phyloP scores from a whole-genome alignment of 2,797 vertebrate species.

The Chaetodon trifasciatus region DNA sequence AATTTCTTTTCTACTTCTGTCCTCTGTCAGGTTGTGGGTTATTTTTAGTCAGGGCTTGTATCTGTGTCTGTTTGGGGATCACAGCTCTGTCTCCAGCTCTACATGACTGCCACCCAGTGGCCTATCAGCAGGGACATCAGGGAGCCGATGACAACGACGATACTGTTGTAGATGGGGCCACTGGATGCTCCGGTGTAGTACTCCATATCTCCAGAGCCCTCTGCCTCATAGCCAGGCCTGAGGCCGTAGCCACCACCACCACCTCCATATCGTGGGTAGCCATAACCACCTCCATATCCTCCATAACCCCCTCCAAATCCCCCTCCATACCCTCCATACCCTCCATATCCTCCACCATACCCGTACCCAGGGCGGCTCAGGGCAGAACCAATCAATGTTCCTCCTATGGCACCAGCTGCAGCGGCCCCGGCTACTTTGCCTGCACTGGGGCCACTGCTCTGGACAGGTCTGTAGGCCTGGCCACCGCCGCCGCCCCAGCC shows the following conservation, averaged over 20 bases:
- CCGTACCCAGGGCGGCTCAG: constrained; percentile 82
- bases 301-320: constrained; percentile 63
- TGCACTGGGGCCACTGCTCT: constrained; percentile 77
- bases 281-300: constrained; percentile 55
- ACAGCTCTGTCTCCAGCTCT: constrained; percentile 38
- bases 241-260: constrained; percentile 58
- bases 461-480: constrained; percentile 62
- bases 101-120: constrained; percentile 73
- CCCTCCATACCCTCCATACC: constrained; percentile 58
- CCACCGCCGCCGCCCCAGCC: constrained; percentile 60
- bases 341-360: constrained; percentile 50
- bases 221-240: constrained; percentile 69
- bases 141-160: constrained; percentile 78
- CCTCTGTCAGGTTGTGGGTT: neutral
- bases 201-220: constrained; percentile 82
- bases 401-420: constrained; percentile 85
- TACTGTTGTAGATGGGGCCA: constrained; percentile 76
- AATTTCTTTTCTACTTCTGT: constrained; percentile 6
- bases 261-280: constrained; percentile 46
- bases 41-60: neutral
- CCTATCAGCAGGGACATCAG: constrained; percentile 75
- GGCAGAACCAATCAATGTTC: constrained; percentile 84
- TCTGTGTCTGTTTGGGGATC: constrained; percentile 10
- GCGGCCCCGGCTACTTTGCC: constrained; percentile 86
- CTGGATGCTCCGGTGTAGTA: constrained; percentile 78